These are phyloP conservation scores for Syngnathus rostellatus DNA, from an alignment of 2,797 vertebrate genomes.

Conservation along the genomic window DNA sequence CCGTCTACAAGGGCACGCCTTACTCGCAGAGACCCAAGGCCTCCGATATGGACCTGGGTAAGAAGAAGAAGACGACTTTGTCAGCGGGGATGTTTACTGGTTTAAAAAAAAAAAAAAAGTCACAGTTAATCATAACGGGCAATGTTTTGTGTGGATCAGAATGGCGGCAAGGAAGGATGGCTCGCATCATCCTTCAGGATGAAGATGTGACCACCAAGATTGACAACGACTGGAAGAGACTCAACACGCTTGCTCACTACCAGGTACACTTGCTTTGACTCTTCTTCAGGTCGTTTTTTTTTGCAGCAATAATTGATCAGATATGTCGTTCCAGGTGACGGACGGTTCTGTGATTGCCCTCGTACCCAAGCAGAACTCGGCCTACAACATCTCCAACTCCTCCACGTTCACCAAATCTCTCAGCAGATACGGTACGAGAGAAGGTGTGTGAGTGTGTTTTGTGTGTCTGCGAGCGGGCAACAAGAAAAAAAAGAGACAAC, in stretches of 20 bases:
- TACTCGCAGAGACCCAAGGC: slow-evolving; percentile 97
- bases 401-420: slow-evolving; percentile 98
- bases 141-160: slow-evolving; percentile 62
- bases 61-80: slow-evolving; percentile 31
- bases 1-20: slow-evolving; percentile 93
- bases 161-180: slow-evolving; percentile 97
- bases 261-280: slow-evolving; percentile 64
- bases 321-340: slow-evolving; percentile 73
- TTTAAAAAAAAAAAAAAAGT: too few relatives aligned
- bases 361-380: slow-evolving; percentile 96
- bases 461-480: not conserved
- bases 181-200: slow-evolving; percentile 95
- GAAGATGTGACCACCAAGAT: slow-evolving; percentile 99
- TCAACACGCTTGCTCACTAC: slow-evolving; percentile 95
- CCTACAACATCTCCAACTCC: slow-evolving; percentile 99
- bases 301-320: slow-evolving; percentile 10
- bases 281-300: not conserved
- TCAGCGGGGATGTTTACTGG: too few relatives aligned
- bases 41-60: slow-evolving; percentile 96
- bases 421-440: slow-evolving; percentile 92
- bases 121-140: not conserved
- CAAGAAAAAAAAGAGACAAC: too few relatives aligned
- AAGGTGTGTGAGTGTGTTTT: slow-evolving; percentile 49
- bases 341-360: slow-evolving; percentile 92
- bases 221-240: slow-evolving; percentile 98